A percentile compares a stretch with the other conserved stretches of the same genome.
Conservation (phyloP, 2,113 vertebrate genomes). For the Grallaria varia region DNA sequence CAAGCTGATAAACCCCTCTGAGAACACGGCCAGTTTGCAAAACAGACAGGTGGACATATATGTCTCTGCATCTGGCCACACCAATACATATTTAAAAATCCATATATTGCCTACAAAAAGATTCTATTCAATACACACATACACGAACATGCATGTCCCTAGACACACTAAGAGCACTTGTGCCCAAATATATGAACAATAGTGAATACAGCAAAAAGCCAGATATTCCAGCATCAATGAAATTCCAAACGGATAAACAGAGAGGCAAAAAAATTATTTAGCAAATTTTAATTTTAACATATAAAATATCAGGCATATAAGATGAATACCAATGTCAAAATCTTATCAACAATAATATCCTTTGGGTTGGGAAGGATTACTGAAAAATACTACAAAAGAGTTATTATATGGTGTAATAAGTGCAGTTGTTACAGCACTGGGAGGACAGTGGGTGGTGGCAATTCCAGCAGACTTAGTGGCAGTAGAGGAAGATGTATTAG, state of each 20-base stretch:
- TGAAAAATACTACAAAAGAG: constrained; percentile 24
- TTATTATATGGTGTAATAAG: constrained; percentile 40
- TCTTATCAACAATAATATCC: not conserved
- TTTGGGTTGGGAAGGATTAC: not conserved
- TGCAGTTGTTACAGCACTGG: not conserved
- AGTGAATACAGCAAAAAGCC: not conserved
- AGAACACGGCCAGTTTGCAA: not conserved
- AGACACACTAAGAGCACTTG: not conserved
- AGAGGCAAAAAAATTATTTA: not conserved
- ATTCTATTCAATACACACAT: not conserved
- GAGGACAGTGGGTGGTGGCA: constrained; percentile 33
- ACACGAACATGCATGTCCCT: not conserved
- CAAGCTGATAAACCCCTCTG: not conserved
- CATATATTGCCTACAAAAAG: not conserved
- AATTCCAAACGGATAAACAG: not conserved
- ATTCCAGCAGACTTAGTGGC: constrained; percentile 33
- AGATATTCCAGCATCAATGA: not conserved
- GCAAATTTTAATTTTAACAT: not conserved
- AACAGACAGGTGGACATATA: not conserved
- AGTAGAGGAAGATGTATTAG: constrained; percentile 23
- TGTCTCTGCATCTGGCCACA: not conserved
- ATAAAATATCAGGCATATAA: not conserved
- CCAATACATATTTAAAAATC: not conserved
- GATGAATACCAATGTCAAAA: not conserved
- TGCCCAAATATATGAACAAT: not conserved